Conservation (phyloP, 2,797 vertebrate species). For the Pyrocephalus nanus region DNA sequence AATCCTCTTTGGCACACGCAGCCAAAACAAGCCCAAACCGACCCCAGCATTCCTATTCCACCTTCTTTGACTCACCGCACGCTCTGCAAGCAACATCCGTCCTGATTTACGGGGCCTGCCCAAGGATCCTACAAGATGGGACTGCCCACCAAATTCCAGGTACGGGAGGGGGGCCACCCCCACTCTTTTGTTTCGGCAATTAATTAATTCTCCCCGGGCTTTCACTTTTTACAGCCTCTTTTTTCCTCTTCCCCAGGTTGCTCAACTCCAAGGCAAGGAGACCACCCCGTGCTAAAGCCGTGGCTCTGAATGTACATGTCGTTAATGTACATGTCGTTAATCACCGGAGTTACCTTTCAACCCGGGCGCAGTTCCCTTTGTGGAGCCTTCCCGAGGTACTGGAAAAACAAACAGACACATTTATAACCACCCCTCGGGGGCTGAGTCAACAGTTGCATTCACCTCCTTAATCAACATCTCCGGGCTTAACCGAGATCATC, state of each 20-base stretch:
- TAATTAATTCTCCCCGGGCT: neutral
- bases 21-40: constrained; percentile 7
- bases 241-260: neutral
- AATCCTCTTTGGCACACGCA: neutral
- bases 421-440: constrained; percentile 50
- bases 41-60: neutral
- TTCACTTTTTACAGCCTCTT: neutral
- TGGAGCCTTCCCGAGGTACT: constrained; percentile 36
- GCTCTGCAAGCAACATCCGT: neutral
- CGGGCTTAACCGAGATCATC: constrained; percentile 24
- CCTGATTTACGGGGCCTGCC: neutral
- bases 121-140: neutral
- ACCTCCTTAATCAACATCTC: constrained; percentile 42
- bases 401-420: constrained; percentile 59
- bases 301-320: constrained; percentile 44
- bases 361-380: constrained; percentile 53
- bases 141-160: neutral
- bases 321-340: constrained; percentile 73
- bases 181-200: neutral
- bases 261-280: constrained; percentile 43
- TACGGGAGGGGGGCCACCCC: neutral
- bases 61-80: neutral
- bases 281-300: constrained; percentile 63
- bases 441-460: constrained; percentile 62
- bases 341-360: constrained; percentile 71